Evolutionary conservation across 2,888 invertebrate genomes (phyloP).

Genomic region (Anthrax anthrax): DNA sequence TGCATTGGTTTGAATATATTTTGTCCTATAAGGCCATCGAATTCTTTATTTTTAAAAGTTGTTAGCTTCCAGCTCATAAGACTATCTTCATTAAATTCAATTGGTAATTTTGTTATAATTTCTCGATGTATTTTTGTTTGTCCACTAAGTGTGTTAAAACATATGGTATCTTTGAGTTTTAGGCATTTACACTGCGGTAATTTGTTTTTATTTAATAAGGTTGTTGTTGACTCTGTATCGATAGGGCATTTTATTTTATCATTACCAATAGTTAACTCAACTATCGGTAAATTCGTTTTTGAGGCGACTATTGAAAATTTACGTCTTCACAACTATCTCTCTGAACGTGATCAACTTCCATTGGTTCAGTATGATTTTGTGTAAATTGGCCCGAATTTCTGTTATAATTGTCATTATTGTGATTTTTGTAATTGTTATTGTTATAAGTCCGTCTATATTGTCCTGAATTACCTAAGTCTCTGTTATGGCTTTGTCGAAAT

Average conservation of each 20-base stretch:
- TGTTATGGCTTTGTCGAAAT: not conserved
- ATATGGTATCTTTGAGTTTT: not conserved
- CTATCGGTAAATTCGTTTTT: constrained; percentile 12
- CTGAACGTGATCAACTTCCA: constrained; percentile 1
- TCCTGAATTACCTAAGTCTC: not conserved
- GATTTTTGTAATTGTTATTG: not conserved
- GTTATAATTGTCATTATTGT: not conserved
- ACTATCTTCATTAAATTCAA: constrained; percentile 11
- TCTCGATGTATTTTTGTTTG: constrained; percentile 4
- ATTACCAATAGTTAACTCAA: constrained; percentile 12
- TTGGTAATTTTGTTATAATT: constrained; percentile 9
- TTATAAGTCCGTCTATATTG: not conserved
- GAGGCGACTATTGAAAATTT: constrained; percentile 13
- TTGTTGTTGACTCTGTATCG: constrained; percentile 1
- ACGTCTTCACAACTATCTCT: constrained; percentile 7
- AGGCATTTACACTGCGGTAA: not conserved
- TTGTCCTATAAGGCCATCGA: constrained; percentile 5
- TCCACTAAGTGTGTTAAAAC: constrained; percentile 8
- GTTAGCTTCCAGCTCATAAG: constrained; percentile 10
- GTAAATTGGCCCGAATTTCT: not conserved
- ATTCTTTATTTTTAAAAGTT: constrained; percentile 1
- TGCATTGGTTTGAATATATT: constrained; percentile 6
- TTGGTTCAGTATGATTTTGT: not conserved
- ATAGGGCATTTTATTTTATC: constrained; percentile 10
- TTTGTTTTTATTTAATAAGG: constrained; percentile 1